These are phyloP conservation scores for Parazoanthus darwini DNA, from an alignment of 92 coral and sea anemone species.

Conservation along the genomic window DNA sequence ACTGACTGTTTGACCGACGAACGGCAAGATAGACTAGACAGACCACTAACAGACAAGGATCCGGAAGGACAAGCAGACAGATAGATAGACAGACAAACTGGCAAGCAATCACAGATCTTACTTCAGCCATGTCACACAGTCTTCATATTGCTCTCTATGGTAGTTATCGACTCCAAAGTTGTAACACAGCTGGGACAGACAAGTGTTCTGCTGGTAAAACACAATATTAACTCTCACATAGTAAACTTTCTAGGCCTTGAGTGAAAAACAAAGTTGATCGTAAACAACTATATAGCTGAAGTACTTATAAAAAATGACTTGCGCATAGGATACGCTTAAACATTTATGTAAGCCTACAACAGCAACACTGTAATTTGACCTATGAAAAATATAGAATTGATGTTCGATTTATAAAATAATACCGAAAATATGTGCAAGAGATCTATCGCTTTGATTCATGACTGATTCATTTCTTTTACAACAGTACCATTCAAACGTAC, in stretches of 20 bases:
- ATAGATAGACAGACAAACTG: not conserved
- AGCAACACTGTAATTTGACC: no score
- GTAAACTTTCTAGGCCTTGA: not conserved
- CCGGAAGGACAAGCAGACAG: not conserved
- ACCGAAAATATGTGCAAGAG: no score
- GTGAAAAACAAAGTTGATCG: not conserved
- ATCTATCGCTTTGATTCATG: no score
- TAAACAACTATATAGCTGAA: no score
- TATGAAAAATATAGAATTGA: no score
- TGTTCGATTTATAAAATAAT: no score
- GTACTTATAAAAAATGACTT: not conserved
- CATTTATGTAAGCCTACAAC: no score
- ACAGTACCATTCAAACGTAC: slow-evolving; percentile 29
- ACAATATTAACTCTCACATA: no score
- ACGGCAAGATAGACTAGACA: not conserved
- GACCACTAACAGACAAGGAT: not conserved
- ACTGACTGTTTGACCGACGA: not conserved
- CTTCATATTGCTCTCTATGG: slow-evolving; percentile 81
- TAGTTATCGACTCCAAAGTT: slow-evolving; percentile 97
- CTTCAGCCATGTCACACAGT: slow-evolving; percentile 90
- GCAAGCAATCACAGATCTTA: slow-evolving; percentile 27
- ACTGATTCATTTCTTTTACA: no score
- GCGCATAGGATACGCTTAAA: not conserved
- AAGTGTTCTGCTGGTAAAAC: slow-evolving; percentile 54
- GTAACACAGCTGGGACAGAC: slow-evolving; percentile 85